Evolutionary conservation across 1,140 invertebrate species (phyloP).

Genomic region (Drosophila orosa): DNA sequence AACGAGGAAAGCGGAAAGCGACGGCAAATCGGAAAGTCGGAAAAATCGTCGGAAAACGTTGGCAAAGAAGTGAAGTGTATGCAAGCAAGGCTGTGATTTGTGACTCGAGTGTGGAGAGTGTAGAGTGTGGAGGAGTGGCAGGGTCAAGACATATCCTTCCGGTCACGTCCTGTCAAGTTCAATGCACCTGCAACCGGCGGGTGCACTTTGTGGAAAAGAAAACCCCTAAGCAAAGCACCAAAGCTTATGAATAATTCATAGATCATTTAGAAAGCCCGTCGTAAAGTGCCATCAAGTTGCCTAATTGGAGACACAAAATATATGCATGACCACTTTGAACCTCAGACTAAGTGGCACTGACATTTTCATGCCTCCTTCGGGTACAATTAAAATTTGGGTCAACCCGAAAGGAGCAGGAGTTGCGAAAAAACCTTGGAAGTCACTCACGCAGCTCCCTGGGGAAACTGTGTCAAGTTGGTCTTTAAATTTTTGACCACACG

Average conservation of each 20-base stretch:
- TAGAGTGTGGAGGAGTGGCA: background rate
- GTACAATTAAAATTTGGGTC: conserved; percentile 67
- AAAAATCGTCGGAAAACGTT: conserved; percentile 11
- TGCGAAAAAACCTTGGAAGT: conserved; percentile 30
- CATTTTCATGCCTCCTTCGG: conserved; percentile 32
- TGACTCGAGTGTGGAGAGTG: conserved; percentile 7
- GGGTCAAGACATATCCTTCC: conserved; percentile 19
- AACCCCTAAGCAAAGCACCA: background rate
- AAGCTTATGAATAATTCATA: conserved; percentile 38
- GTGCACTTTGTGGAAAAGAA: background rate
- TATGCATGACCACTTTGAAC: conserved; percentile 1
- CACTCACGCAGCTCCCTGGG: conserved; percentile 51
- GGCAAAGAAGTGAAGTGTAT: conserved; percentile 22
- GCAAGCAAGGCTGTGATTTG: conserved; percentile 13
- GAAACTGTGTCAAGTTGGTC: conserved; percentile 72
- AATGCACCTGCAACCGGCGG: conserved; percentile 49
- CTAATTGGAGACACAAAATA: conserved; percentile 16
- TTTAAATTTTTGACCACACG: conserved; percentile 49
- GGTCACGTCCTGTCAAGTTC: conserved; percentile 52
- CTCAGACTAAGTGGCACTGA: conserved; percentile 56
- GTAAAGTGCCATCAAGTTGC: conserved; percentile 3
- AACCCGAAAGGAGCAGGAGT: conserved; percentile 4
- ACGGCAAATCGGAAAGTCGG: conserved; percentile 22
- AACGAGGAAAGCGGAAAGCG: conserved; percentile 26
- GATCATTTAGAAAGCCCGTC: background rate